Base-by-base conservation (phyloP, 2,888 invertebrate genomes). In the Melinopterus prodromus region DNA sequence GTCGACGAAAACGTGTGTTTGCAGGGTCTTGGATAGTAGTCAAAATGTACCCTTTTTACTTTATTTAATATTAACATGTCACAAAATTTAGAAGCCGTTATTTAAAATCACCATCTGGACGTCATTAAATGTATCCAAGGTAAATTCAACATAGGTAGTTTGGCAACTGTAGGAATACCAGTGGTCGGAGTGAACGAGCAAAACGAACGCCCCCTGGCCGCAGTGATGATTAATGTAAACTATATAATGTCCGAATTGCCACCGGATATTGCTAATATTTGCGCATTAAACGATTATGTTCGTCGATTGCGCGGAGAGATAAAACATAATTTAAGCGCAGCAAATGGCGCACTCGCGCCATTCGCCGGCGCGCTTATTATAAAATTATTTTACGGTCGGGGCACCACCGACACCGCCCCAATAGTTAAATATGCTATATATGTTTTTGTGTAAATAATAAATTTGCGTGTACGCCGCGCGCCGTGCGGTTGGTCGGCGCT, bases 251-350 rank as follows among this genome's bases (percentile, higher is more conserved):
- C 77, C 77, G 77, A 81, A 81, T 76, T 79, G 81, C 77, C 71
- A 81, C 79, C 79, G 79, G 81, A 81, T 79, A 81, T 79, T 77
- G 81, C 81, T 80, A 81, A 81, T 81, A 81, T 81, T 81, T 81
- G 81, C 77, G 75, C 81, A 81, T 81, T 79, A 81, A 81, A 81
- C 81, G 81, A 81, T 81, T 81, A 81, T 81, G 81, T 81, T 79
- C 81, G 77, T 81, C 81, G 81, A 81, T 81, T 75, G 77, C 71
- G 75, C 75, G 74, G 69, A 70, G 77, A 81, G 81, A 81, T 81
- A 81, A 81, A 81, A 79, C 77, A 81, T 81, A 81, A 81, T 81
- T 81, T 81, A 81, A 79, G 74, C 81, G 77, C 76, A 53, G 53
- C 36, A 78, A 78, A 74, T 74, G 74, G 74, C 36, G 74, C 74